A percentile compares a stretch with the other conserved stretches of the same genome.
Evolutionary conservation across 2,797 vertebrate species (phyloP).

Genomic region (Darevskia mixta): DNA sequence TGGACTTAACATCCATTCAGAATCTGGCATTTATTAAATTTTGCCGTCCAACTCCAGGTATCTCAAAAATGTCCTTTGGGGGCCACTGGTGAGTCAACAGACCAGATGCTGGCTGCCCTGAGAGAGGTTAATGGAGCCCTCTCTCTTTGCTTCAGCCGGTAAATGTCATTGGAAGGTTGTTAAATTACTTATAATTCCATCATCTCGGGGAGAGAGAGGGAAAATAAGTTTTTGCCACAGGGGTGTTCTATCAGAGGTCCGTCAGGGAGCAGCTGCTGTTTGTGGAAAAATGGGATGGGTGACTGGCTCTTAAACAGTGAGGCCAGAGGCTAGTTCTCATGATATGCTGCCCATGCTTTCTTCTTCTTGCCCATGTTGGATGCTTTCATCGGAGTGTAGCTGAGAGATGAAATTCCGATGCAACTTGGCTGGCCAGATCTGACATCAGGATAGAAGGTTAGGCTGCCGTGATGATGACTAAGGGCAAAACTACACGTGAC

Average conservation of each 20-base stretch:
- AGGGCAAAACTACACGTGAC: neutral
- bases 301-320: constrained; percentile 15
- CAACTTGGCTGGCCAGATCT: neutral
- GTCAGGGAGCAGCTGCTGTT: constrained; percentile 17
- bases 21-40: neutral
- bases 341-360: neutral
- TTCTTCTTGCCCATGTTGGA: neutral
- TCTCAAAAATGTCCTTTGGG: neutral
- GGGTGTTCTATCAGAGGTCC: constrained; percentile 7
- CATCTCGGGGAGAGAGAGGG: neutral
- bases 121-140: neutral
- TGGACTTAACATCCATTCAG: neutral
- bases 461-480: neutral
- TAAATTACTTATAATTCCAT: neutral
- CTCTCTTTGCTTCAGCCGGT: constrained; percentile 9
- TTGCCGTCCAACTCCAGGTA: neutral
- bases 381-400: constrained; percentile 1
- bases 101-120: constrained; percentile 13
- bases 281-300: constrained; percentile 22
- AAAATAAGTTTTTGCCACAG: neutral
- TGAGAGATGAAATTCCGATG: neutral
- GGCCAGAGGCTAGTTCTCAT: constrained; percentile 12
- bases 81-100: neutral
- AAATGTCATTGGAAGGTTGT: constrained; percentile 26
- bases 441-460: neutral